phyloP scores from a whole-genome alignment of 2,888 invertebrate genomes.

The Dione vanillae region DNA sequence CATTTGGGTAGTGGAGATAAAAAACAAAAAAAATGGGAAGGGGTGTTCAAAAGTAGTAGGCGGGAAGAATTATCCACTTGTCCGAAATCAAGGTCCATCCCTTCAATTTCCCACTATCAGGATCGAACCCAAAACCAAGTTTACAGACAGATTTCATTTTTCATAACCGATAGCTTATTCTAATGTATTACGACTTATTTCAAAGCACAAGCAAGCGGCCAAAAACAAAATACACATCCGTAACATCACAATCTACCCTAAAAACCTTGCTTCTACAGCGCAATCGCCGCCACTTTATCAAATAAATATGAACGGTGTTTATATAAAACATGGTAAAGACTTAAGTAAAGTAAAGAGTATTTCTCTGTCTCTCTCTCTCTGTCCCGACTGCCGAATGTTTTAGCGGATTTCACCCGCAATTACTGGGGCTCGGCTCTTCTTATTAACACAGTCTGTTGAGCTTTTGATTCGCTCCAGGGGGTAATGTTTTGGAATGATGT shows the following conservation, averaged over 20 bases:
- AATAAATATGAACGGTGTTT: conserved; percentile 53
- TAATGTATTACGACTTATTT: neutral
- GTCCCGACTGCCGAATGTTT: conserved; percentile 28
- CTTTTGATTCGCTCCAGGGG: conserved; percentile 35
- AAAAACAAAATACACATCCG: conserved; percentile 31
- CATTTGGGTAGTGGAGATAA: too few relatives aligned
- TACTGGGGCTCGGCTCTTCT: conserved; percentile 28
- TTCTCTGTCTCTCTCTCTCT: too few relatives aligned
- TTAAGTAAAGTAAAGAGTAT: conserved; percentile 28
- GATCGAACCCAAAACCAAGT: too few relatives aligned
- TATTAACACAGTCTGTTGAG: conserved; percentile 38
- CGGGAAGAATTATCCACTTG: too few relatives aligned
- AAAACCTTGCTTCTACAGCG: conserved; percentile 45
- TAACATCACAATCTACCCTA: conserved; percentile 45
- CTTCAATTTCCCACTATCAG: too few relatives aligned
- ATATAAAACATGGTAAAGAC: conserved; percentile 45
- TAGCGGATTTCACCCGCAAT: conserved; percentile 34
- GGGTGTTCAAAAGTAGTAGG: too few relatives aligned
- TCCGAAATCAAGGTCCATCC: too few relatives aligned
- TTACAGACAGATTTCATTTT: too few relatives aligned
- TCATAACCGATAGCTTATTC: too few relatives aligned
- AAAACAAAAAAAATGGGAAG: too few relatives aligned
- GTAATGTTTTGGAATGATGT: conserved; percentile 25
- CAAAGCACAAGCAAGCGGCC: neutral
- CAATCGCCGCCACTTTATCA: conserved; percentile 56